Percentiles rank a stretch among this genome's conserved stretches.
These are phyloP conservation scores for Drosophila pseudoobscura DNA, from an alignment of 1,140 invertebrate species.

Conservation along the genomic window DNA sequence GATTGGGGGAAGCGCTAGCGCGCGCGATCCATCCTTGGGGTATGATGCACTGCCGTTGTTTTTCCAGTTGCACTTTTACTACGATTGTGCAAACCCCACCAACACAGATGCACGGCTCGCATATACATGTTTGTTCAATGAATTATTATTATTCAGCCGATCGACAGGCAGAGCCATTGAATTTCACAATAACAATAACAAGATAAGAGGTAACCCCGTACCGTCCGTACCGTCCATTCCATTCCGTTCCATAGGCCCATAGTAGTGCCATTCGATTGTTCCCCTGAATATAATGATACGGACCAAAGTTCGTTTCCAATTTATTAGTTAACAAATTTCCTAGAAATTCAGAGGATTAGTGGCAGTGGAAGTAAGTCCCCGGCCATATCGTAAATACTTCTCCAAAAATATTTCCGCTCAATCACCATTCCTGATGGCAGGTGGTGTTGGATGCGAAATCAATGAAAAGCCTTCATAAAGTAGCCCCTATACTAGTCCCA, in stretches of 20 bases:
- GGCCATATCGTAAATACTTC: too few relatives aligned
- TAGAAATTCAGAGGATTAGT: too few relatives aligned
- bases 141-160: conserved; percentile 52
- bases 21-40: conserved; percentile 22
- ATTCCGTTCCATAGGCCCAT: too few relatives aligned
- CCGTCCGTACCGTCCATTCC: neutral
- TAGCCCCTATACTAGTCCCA: conserved; percentile 17
- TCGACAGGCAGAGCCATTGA: conserved; percentile 39
- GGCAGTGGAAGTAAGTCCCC: too few relatives aligned
- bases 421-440: conserved; percentile 4
- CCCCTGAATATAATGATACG: conserved; percentile 36
- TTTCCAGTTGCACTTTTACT: conserved; percentile 31
- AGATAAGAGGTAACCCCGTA: conserved; percentile 30
- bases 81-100: conserved; percentile 13
- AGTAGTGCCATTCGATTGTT: conserved; percentile 29
- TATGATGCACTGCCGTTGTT: conserved; percentile 31
- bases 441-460: neutral
- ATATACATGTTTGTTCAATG: conserved; percentile 46
- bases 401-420: too few relatives aligned
- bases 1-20: conserved; percentile 14
- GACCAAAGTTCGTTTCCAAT: conserved; percentile 38
- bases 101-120: neutral
- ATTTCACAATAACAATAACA: conserved; percentile 65
- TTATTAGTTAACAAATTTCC: conserved; percentile 20
- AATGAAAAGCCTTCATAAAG: conserved; percentile 9